Conservation (phyloP, 2,888 invertebrate genomes). For the Selenia dentaria region DNA sequence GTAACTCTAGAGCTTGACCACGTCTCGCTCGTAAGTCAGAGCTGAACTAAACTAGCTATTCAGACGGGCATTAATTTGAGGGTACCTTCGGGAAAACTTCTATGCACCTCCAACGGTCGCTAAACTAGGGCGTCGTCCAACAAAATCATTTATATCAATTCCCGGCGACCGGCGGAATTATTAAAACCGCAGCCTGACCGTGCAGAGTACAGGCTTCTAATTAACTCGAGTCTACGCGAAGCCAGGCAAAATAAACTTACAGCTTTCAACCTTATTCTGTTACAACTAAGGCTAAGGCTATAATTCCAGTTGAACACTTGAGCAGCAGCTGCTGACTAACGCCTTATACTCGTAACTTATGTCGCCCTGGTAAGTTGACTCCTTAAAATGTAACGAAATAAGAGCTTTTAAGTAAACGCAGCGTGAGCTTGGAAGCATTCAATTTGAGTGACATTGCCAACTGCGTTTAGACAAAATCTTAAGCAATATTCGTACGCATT, state of each 20-base stretch:
- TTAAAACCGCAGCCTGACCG: constrained; percentile 70
- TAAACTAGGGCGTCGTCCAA: constrained; percentile 50
- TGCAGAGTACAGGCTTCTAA: constrained; percentile 61
- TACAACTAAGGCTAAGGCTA: constrained; percentile 1
- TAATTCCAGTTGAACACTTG: constrained; percentile 38
- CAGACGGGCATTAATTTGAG: constrained; percentile 44
- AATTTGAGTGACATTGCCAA: too few species aligned
- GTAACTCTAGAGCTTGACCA: constrained; percentile 30
- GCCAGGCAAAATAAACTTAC: constrained; percentile 9
- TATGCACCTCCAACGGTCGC: constrained; percentile 28
- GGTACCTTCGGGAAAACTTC: constrained; percentile 42
- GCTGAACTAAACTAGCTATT: constrained; percentile 15
- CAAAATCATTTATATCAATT: constrained; percentile 70
- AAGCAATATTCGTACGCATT: too few species aligned
- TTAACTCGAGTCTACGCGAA: constrained; percentile 63
- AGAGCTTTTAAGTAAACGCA: not conserved
- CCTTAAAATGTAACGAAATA: constrained; percentile 11
- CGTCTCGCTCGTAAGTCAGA: constrained; percentile 27
- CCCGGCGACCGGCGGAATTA: constrained; percentile 60
- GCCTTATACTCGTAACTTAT: constrained; percentile 51
- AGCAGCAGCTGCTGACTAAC: constrained; percentile 64
- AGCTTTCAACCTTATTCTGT: constrained; percentile 21
- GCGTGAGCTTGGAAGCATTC: not conserved
- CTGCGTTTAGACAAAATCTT: too few species aligned
- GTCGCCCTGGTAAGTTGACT: constrained; percentile 43